Conservation (phyloP, 1,140 invertebrate genomes). For the Drosophila rhopaloa region DNA sequence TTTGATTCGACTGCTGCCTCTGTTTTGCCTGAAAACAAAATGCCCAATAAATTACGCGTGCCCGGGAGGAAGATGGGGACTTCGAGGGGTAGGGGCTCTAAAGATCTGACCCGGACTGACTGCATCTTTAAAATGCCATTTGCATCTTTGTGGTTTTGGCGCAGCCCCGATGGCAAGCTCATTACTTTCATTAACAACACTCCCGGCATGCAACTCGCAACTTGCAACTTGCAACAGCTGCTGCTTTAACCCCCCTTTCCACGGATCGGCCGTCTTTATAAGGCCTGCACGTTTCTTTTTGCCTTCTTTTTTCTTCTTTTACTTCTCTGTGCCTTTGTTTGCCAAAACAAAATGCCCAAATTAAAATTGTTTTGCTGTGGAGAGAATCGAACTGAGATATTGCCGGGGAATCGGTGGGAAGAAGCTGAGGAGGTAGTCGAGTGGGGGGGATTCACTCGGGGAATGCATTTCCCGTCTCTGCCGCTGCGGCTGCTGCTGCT, state of each 20-base stretch:
- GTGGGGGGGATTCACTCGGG: conserved; percentile 37
- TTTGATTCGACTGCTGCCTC: conserved; percentile 38
- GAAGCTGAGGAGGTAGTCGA: conserved; percentile 19
- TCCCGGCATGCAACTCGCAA: conserved; percentile 62
- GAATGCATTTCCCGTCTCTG: conserved; percentile 71
- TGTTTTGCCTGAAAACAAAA: conserved; percentile 50
- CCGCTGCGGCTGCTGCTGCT: conserved; percentile 34
- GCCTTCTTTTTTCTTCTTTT: conserved; percentile 5
- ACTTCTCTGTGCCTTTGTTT: conserved; percentile 65
- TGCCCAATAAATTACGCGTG: conserved; percentile 82
- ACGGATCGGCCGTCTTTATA: conserved; percentile 60
- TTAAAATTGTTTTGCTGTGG: conserved; percentile 77
- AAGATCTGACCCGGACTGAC: conserved; percentile 68
- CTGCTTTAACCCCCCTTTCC: conserved; percentile 11
- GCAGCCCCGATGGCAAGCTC: conserved; percentile 70
- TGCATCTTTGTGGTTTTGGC: conserved; percentile 79
- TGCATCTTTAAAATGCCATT: conserved; percentile 83
- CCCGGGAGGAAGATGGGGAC: conserved; percentile 17
- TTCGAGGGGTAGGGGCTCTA: conserved; percentile 1
- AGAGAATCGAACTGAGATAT: conserved; percentile 46
- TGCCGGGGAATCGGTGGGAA: neutral
- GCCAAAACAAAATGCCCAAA: conserved; percentile 83
- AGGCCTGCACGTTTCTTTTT: conserved; percentile 72
- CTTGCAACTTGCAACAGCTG: conserved; percentile 41
- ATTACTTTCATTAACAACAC: conserved; percentile 84